These are phyloP conservation scores for Sympetrum striolatum DNA, from an alignment of 2,888 invertebrate genomes.

Conservation along the genomic window DNA sequence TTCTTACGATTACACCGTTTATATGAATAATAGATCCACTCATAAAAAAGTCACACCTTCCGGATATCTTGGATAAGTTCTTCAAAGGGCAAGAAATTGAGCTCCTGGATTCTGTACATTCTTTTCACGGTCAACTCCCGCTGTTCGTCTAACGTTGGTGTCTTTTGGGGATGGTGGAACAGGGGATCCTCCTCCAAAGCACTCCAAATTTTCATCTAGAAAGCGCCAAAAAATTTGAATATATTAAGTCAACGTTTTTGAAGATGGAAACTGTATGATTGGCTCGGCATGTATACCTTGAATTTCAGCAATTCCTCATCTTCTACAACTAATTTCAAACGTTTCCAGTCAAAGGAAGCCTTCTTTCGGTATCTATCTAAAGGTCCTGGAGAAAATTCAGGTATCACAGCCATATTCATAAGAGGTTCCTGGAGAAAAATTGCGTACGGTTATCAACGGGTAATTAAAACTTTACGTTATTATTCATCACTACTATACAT, in stretches of 20 bases:
- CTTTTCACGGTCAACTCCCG: constrained; percentile 67
- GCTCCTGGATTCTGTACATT: constrained; percentile 70
- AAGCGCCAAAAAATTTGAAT: neutral
- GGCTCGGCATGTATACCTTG: constrained; percentile 58
- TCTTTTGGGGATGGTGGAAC: constrained; percentile 63
- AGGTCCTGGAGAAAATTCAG: constrained; percentile 69
- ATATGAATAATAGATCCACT: neutral
- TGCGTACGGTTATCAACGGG: neutral
- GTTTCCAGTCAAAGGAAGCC: constrained; percentile 74
- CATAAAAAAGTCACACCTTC: constrained; percentile 49
- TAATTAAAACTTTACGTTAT: neutral
- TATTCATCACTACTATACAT: too few species aligned
- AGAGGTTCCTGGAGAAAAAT: neutral
- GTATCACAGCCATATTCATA: constrained; percentile 19
- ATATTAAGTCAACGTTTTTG: neutral
- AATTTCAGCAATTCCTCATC: constrained; percentile 63
- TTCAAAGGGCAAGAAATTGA: constrained; percentile 67
- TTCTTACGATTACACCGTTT: neutral
- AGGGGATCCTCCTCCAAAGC: constrained; percentile 67
- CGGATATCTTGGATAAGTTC: constrained; percentile 57
- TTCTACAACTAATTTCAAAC: constrained; percentile 64
- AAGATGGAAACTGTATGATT: neutral
- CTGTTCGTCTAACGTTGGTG: constrained; percentile 60
- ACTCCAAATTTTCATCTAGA: constrained; percentile 66
- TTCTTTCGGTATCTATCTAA: constrained; percentile 69